These are phyloP conservation scores for Ennomos fuscantarius DNA, from an alignment of 2,888 invertebrate species.

Conservation along the genomic window DNA sequence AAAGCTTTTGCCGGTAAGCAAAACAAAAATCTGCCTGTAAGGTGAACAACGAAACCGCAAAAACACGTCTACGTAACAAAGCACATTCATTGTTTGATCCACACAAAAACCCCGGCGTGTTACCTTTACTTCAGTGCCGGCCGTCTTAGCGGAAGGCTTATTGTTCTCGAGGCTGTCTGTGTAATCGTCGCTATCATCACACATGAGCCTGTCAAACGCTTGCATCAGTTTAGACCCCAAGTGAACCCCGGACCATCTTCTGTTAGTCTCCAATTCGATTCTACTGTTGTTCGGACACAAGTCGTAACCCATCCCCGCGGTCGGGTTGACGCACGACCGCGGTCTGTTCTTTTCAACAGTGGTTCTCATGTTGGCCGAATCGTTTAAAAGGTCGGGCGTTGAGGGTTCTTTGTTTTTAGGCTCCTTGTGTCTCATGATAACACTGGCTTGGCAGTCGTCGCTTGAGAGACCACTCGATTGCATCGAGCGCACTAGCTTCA, in stretches of 20 bases:
- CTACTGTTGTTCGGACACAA: constrained; percentile 79
- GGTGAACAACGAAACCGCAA: constrained; percentile 50
- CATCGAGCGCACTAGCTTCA: constrained; percentile 85
- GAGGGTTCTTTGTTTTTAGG: constrained; percentile 80
- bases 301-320: constrained; percentile 71
- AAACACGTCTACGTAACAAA: constrained; percentile 48
- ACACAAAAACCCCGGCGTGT: constrained; percentile 56
- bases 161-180: constrained; percentile 90
- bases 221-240: constrained; percentile 89
- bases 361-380: constrained; percentile 81
- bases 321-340: constrained; percentile 88
- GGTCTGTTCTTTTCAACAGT: constrained; percentile 86
- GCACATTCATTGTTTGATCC: constrained; percentile 45
- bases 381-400: constrained; percentile 85
- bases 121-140: constrained; percentile 83
- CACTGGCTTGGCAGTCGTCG: constrained; percentile 82
- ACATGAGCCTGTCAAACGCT: constrained; percentile 88
- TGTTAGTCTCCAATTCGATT: constrained; percentile 80
- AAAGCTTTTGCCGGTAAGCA: constrained; percentile 46
- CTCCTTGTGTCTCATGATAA: constrained; percentile 80
- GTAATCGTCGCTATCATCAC: constrained; percentile 89
- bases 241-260: constrained; percentile 90
- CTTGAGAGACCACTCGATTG: constrained; percentile 84
- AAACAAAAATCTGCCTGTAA: constrained; percentile 50
- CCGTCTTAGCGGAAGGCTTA: constrained; percentile 73